Percentiles rank a stretch among this genome's conserved stretches.
These are phyloP conservation scores for Gerris buenoi DNA, from an alignment of 1,140 invertebrate species.

Conservation along the genomic window DNA sequence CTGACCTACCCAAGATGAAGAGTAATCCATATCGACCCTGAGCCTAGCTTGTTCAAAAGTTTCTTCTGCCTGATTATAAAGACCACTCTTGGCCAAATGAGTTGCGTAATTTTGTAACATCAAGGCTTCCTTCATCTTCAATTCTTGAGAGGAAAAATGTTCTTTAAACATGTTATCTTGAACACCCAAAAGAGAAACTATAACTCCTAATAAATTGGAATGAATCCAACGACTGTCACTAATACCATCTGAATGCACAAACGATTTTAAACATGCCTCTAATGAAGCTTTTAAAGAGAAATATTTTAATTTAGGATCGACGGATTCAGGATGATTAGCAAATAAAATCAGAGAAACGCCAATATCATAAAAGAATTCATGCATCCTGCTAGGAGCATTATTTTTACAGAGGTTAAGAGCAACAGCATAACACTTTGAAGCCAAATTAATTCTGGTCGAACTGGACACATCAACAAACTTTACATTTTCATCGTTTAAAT, in stretches of 20 bases:
- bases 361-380: not conserved
- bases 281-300: not conserved
- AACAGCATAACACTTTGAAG: not conserved
- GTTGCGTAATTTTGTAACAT: not conserved
- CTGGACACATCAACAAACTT: not conserved
- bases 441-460: not conserved
- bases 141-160: not conserved
- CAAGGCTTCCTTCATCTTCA: not conserved
- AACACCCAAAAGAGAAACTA: not conserved
- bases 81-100: not conserved
- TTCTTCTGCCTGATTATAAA: not conserved
- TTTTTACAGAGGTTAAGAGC: not conserved
- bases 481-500: too few relatives aligned
- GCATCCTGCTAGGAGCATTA: not conserved
- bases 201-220: not conserved
- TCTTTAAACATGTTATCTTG: not conserved
- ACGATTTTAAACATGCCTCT: not conserved
- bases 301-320: not conserved
- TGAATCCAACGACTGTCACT: not conserved
- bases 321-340: not conserved
- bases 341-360: not conserved
- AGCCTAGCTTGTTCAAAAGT: not conserved
- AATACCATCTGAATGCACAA: not conserved
- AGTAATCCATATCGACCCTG: not conserved
- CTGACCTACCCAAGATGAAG: not conserved